Conservation (phyloP, 2,113 vertebrate species). For the Sorex fumeus region DNA sequence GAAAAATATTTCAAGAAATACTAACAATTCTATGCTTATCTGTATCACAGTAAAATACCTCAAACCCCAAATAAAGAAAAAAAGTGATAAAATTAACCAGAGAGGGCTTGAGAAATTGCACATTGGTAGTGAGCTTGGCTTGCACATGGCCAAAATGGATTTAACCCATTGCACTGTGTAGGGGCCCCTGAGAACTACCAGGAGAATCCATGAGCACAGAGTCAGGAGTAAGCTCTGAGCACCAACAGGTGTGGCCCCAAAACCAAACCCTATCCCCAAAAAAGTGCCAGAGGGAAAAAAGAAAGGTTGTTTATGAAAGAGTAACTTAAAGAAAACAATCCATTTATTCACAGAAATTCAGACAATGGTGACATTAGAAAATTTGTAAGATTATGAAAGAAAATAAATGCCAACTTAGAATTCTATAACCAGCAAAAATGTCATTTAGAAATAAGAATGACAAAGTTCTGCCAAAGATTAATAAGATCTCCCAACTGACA, state of each 20-base stretch:
- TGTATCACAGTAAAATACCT: not conserved
- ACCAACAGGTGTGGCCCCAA: too few species aligned
- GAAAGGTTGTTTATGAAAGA: slow-evolving; percentile 11
- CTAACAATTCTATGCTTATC: not conserved
- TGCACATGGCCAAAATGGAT: too few species aligned
- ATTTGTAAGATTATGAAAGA: not conserved
- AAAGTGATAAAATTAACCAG: not conserved
- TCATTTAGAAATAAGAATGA: slow-evolving; percentile 1
- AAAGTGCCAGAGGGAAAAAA: not conserved
- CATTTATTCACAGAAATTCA: not conserved
- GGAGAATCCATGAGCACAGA: too few species aligned
- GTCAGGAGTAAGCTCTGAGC: too few species aligned
- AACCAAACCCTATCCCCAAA: too few species aligned
- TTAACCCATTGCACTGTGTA: too few species aligned
- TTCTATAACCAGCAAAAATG: slow-evolving; percentile 48
- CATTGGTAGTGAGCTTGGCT: too few species aligned
- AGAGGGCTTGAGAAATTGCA: too few species aligned
- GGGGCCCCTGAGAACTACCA: too few species aligned
- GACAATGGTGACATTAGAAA: not conserved
- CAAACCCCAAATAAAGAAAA: not conserved
- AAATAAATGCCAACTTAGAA: not conserved
- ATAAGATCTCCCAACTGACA: too few species aligned
- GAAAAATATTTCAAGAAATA: not conserved
- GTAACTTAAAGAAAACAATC: not conserved
- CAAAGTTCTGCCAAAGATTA: too few species aligned